Evolutionary conservation across 2,888 invertebrate genomes (phyloP).

Genomic region (Gymnocheta viridis): DNA sequence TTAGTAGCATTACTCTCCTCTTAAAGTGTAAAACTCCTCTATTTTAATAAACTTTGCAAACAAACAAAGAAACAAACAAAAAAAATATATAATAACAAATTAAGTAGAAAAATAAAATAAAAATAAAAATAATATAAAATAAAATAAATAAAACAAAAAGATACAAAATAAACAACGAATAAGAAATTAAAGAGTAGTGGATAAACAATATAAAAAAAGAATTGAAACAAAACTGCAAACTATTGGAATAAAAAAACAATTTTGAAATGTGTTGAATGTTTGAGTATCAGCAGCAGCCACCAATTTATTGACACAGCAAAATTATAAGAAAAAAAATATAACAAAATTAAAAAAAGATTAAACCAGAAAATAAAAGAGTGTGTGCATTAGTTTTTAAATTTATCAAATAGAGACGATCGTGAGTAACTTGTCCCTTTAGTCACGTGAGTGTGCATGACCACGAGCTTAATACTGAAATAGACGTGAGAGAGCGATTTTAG

Average conservation of each 20-base stretch:
- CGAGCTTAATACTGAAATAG: background rate
- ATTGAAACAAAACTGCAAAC: slow-evolving; percentile 9
- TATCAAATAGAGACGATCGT: background rate
- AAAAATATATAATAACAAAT: slow-evolving; percentile 22
- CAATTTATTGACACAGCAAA: slow-evolving; percentile 41
- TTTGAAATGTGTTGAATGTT: slow-evolving; percentile 32
- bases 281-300: background rate
- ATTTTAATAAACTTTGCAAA: slow-evolving; percentile 31
- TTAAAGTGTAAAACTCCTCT: slow-evolving; percentile 49
- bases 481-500: background rate
- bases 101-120: background rate
- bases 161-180: slow-evolving; percentile 22
- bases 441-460: background rate
- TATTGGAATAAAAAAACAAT: slow-evolving; percentile 10
- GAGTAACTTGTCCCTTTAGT: background rate
- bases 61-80: no score
- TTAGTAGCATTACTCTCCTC: slow-evolving; percentile 51
- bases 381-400: slow-evolving; percentile 10
- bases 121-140: background rate
- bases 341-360: slow-evolving; percentile 50
- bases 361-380: slow-evolving; percentile 11
- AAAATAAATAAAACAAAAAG: slow-evolving; percentile 22
- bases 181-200: slow-evolving; percentile 20
- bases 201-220: background rate
- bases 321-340: slow-evolving; percentile 44